A percentile compares a stretch with the other conserved stretches of the same genome.
These are phyloP conservation scores for Corythornis cristatus DNA, from an alignment of 2,113 vertebrate species.

Conservation along the genomic window DNA sequence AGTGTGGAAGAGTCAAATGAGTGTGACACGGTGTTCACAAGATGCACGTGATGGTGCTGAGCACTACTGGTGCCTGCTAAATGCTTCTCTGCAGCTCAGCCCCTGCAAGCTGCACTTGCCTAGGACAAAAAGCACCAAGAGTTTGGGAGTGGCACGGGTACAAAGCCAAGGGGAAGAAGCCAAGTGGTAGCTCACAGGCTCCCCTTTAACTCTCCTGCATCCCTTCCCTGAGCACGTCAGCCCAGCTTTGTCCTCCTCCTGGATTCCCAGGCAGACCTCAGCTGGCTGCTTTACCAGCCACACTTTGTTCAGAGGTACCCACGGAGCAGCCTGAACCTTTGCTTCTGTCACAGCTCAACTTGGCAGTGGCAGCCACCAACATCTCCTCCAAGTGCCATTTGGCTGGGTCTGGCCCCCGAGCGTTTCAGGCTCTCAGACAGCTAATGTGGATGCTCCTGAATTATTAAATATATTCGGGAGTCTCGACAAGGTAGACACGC, in stretches of 20 bases:
- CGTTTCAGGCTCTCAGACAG: background rate
- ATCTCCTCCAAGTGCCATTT: background rate
- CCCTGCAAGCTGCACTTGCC: background rate
- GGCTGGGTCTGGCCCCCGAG: background rate
- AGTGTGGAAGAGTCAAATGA: fast-evolving
- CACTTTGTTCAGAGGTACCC: background rate
- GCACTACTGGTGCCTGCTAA: background rate
- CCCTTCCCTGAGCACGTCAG: background rate
- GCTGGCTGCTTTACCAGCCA: background rate
- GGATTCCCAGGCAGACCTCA: background rate
- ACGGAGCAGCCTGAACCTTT: fast-evolving
- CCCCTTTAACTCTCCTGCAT: background rate
- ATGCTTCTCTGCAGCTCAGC: background rate
- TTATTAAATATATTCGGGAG: background rate
- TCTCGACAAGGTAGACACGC: background rate
- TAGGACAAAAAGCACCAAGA: background rate
- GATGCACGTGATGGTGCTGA: background rate
- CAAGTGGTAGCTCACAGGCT: background rate
- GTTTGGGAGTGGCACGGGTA: background rate
- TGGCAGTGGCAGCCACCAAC: background rate
- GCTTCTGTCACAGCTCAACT: background rate
- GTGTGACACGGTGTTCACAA: background rate
- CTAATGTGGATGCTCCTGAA: background rate
- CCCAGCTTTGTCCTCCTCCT: background rate
- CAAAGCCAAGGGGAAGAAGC: background rate